phyloP scores from a whole-genome alignment of 1,140 invertebrate species.

The Oryzaephilus surinamensis region DNA sequence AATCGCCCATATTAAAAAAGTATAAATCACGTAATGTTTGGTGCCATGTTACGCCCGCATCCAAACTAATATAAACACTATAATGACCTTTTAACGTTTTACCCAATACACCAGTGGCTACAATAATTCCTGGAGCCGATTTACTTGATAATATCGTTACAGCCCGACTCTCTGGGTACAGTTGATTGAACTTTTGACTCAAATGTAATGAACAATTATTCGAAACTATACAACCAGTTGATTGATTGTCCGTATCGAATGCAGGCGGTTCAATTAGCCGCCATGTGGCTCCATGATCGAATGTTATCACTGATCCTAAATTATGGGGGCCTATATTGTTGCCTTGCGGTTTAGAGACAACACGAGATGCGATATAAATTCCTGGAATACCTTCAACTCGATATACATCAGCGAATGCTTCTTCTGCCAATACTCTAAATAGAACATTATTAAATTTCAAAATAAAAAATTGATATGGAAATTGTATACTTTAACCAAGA shows the following conservation, averaged over 20 bases:
- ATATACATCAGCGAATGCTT: constrained; percentile 81
- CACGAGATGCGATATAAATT: constrained; percentile 81
- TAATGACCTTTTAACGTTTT: constrained; percentile 67
- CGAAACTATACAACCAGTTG: constrained; percentile 48
- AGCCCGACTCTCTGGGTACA: constrained; percentile 67
- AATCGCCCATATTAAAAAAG: constrained; percentile 83
- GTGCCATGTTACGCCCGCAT: constrained; percentile 78
- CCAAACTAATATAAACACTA: constrained; percentile 69
- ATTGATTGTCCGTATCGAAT: constrained; percentile 52
- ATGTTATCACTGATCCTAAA: constrained; percentile 72
- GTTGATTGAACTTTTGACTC: constrained; percentile 70
- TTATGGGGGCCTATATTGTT: constrained; percentile 57
- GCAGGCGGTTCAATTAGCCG: constrained; percentile 54
- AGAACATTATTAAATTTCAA: too few species aligned
- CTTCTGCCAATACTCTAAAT: too few species aligned
- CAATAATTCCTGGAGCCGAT: constrained; percentile 77
- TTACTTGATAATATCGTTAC: constrained; percentile 76
- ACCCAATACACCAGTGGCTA: constrained; percentile 76
- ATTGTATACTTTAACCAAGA: constrained; percentile 67
- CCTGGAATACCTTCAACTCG: constrained; percentile 77
- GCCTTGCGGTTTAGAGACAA: constrained; percentile 42
- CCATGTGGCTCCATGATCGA: constrained; percentile 81
- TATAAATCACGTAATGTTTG: constrained; percentile 68
- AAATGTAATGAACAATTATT: constrained; percentile 74
- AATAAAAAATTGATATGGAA: constrained; percentile 5